Evolutionary conservation across 2,113 vertebrate species (phyloP).

Genomic region (Cyprinus carpio): DNA sequence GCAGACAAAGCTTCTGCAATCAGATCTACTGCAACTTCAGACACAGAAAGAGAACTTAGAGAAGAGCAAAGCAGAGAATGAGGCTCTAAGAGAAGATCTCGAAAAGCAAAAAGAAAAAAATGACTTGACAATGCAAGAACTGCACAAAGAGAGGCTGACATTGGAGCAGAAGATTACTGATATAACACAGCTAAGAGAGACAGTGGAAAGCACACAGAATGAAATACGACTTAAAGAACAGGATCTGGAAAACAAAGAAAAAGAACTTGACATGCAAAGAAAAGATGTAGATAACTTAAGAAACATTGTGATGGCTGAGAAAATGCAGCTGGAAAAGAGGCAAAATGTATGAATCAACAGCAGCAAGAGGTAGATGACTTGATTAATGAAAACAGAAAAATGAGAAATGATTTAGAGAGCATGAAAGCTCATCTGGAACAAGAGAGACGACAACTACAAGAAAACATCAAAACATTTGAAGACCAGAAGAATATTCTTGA

Average conservation of each 20-base stretch:
- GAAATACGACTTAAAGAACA: neutral
- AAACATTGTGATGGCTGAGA: neutral
- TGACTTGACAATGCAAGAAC: neutral
- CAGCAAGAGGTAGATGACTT: constrained; percentile 17
- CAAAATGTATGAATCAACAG: neutral
- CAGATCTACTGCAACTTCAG: constrained; percentile 15
- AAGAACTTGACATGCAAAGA: constrained; percentile 12
- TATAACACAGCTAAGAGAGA: constrained; percentile 1
- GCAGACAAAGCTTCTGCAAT: constrained; percentile 8
- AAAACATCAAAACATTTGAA: constrained; percentile 12
- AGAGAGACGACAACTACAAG: constrained; percentile 17
- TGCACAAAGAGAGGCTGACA: constrained; percentile 3
- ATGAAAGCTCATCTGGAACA: constrained; percentile 37
- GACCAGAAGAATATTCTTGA: neutral
- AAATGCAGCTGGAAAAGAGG: neutral
- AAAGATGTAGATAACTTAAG: constrained; percentile 17
- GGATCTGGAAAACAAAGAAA: constrained; percentile 22
- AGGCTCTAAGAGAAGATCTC: constrained; percentile 3
- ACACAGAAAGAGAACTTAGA: constrained; percentile 25
- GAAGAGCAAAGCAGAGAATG: constrained; percentile 23
- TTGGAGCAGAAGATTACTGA: constrained; percentile 23
- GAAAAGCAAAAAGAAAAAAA: constrained; percentile 37
- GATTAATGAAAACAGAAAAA: constrained; percentile 19
- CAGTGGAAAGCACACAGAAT: constrained; percentile 1
- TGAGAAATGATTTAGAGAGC: constrained; percentile 19